phyloP scores from a whole-genome alignment of 2,113 vertebrate species.

The Hemichromis elongatus region DNA sequence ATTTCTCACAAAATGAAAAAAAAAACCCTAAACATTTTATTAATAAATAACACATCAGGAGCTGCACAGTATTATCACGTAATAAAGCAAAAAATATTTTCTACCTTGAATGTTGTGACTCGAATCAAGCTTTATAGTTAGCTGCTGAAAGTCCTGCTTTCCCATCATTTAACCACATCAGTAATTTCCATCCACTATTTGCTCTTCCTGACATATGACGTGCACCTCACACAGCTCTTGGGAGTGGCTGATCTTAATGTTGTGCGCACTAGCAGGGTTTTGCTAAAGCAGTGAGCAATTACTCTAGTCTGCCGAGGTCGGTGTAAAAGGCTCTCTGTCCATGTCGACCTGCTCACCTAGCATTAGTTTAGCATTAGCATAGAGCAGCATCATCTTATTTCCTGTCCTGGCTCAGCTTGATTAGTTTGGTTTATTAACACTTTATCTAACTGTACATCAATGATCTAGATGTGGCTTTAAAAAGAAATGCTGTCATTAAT shows the following conservation, averaged over 20 bases:
- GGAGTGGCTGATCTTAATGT: background rate
- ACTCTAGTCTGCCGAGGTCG: background rate
- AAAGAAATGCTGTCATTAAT: background rate
- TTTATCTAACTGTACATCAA: background rate
- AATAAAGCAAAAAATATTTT: background rate
- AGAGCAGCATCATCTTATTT: background rate
- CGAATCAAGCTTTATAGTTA: background rate
- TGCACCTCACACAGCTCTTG: fast-evolving
- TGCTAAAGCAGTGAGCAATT: background rate
- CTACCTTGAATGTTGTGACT: background rate
- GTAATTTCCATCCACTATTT: background rate
- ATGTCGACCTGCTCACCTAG: background rate
- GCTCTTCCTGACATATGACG: background rate
- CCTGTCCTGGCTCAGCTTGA: background rate
- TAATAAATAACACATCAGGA: background rate
- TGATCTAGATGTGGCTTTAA: background rate
- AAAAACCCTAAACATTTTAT: fast-evolving
- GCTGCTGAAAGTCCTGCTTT: background rate
- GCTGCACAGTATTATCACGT: background rate
- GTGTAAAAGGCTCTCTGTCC: background rate
- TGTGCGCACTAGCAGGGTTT: background rate
- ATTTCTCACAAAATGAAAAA: background rate
- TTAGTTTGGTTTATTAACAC: background rate
- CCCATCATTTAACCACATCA: background rate
- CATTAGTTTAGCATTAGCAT: background rate